Percentiles rank a stretch among this genome's conserved stretches.
phyloP scores from a whole-genome alignment of 2,888 invertebrate species.

The Dascillus cervinus region DNA sequence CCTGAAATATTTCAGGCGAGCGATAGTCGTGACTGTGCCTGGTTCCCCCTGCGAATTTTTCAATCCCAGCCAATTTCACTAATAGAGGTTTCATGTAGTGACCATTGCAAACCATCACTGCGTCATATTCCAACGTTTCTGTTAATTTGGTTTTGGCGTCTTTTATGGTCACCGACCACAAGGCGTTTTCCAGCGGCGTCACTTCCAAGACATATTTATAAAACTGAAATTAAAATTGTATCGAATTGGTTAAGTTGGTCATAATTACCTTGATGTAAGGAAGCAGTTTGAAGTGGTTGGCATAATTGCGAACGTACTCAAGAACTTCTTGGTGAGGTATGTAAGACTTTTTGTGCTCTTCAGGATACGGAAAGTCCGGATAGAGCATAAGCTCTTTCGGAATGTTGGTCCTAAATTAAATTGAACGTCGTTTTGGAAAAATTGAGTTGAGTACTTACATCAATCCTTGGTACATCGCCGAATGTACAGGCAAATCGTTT shows the following conservation, averaged over 20 bases:
- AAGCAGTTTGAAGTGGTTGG: not conserved
- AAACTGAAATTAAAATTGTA: constrained; percentile 29
- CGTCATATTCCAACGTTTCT: constrained; percentile 16
- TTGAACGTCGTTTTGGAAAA: constrained; percentile 8
- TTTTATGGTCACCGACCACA: constrained; percentile 56
- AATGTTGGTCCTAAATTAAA: constrained; percentile 55
- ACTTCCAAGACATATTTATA: constrained; percentile 25
- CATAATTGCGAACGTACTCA: not conserved
- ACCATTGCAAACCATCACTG: constrained; percentile 10
- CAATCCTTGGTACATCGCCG: constrained; percentile 74
- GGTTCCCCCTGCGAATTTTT: constrained; percentile 51
- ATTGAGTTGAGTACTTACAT: constrained; percentile 42
- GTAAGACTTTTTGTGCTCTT: constrained; percentile 25
- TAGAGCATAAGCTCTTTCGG: constrained; percentile 77
- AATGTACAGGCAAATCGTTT: constrained; percentile 61
- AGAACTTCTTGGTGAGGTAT: too few relatives aligned
- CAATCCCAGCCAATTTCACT: constrained; percentile 58
- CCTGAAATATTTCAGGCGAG: constrained; percentile 55
- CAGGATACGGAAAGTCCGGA: constrained; percentile 57
- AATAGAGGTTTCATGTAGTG: constrained; percentile 27
- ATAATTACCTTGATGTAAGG: constrained; percentile 1
- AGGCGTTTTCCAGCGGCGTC: constrained; percentile 26
- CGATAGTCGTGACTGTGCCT: constrained; percentile 82
- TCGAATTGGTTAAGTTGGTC: not conserved
- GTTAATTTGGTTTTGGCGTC: constrained; percentile 46